A percentile compares a stretch with the other conserved stretches of the same genome.
Evolutionary conservation across 1,140 invertebrate genomes (phyloP).

Genomic region (Subanguina moxae): DNA sequence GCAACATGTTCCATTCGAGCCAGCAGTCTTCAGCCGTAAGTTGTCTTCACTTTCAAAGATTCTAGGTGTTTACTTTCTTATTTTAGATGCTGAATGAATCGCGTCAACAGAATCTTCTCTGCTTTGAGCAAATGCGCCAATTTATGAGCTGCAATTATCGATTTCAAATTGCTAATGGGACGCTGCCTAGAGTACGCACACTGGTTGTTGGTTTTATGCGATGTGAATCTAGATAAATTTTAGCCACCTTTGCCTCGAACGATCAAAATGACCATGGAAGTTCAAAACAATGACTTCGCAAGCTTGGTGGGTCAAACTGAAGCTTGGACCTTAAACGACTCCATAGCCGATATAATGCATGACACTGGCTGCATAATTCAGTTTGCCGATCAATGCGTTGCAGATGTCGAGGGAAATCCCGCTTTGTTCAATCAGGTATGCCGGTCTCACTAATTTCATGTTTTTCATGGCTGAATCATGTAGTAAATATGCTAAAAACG

Average conservation of each 20-base stretch:
- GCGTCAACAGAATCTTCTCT: constrained; percentile 15
- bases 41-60: neutral
- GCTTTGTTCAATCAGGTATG: constrained; percentile 25
- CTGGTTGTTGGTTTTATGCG: constrained; percentile 3
- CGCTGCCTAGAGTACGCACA: neutral
- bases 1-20: constrained; percentile 7
- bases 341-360: constrained; percentile 30
- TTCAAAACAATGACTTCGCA: constrained; percentile 25
- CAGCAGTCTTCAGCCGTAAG: constrained; percentile 12
- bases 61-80: neutral
- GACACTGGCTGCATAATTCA: constrained; percentile 37
- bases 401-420: constrained; percentile 17
- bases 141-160: constrained; percentile 3
- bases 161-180: neutral
- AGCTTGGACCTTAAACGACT: constrained; percentile 32
- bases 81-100: constrained; percentile 28
- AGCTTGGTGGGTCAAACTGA: constrained; percentile 28
- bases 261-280: constrained; percentile 27
- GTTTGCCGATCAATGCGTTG: constrained; percentile 30
- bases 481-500: no score
- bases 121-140: constrained; percentile 28
- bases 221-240: constrained; percentile 13
- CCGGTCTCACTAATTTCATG: no score
- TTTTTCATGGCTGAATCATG: no score
- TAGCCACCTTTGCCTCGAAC: constrained; percentile 29